Percentiles rank a stretch among this genome's conserved stretches.
These are phyloP conservation scores for Pandemis heparana DNA, from an alignment of 2,888 invertebrate species.

Conservation along the genomic window DNA sequence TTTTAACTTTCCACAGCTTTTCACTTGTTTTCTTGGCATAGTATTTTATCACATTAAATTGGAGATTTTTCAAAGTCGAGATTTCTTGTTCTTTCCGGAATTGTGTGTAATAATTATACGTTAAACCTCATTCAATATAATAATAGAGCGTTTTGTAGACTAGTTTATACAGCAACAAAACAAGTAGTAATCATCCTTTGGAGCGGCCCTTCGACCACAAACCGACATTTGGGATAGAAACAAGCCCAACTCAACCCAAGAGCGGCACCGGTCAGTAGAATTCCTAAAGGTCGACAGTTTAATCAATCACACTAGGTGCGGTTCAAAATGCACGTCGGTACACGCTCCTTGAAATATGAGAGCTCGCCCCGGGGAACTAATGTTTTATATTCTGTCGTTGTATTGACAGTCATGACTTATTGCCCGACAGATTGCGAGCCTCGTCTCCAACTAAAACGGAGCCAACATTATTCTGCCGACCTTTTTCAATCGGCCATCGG, in stretches of 20 bases:
- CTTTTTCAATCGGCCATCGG: conserved; percentile 41
- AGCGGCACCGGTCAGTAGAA: conserved; percentile 47
- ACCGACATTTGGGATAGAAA: conserved; percentile 38
- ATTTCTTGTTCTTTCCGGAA: not conserved
- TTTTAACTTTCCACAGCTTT: not conserved
- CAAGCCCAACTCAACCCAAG: conserved; percentile 36
- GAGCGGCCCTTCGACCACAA: conserved; percentile 31
- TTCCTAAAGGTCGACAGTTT: conserved; percentile 67
- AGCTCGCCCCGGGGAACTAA: conserved; percentile 65
- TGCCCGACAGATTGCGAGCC: conserved; percentile 65
- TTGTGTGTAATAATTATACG: not conserved
- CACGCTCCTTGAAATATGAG: conserved; percentile 72
- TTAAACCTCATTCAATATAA: conserved; percentile 8
- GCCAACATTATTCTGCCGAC: conserved; percentile 42
- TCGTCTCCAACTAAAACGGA: conserved; percentile 44
- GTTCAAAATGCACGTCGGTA: conserved; percentile 67
- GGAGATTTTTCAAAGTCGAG: not conserved
- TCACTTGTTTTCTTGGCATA: not conserved
- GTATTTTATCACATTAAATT: not conserved
- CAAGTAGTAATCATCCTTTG: conserved; percentile 42
- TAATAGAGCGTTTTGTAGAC: conserved; percentile 17
- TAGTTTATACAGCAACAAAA: conserved; percentile 32
- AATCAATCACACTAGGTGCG: conserved; percentile 71
- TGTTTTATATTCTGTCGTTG: conserved; percentile 77
- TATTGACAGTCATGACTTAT: conserved; percentile 79